phyloP scores from a whole-genome alignment of 2,113 vertebrate genomes.

The Rattus norvegicus region GRCr8 NC_086022.1:167810501-167811000 shows the following conservation, averaged over 20 bases:
- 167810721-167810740: background rate
- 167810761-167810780: background rate
- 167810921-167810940: background rate
- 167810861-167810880: background rate
- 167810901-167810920: constrained; percentile 22
- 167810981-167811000: constrained; percentile 15
- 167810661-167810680: constrained; percentile 21
- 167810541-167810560: background rate
- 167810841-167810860: background rate
- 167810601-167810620: background rate
- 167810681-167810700: constrained; percentile 9
- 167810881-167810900: background rate
- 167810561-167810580: background rate
- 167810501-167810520: background rate
- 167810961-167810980: background rate
- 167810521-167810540: background rate
- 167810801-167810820: background rate
- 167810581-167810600: background rate
- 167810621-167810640: constrained; percentile 28
- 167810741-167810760: background rate
- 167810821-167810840: accelerated
- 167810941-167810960: background rate
- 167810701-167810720: background rate
- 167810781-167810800: background rate
- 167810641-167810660: background rate